Evolutionary conservation across 1,140 invertebrate species (phyloP).

Genomic region (Neocloeon triangulifer): DNA sequence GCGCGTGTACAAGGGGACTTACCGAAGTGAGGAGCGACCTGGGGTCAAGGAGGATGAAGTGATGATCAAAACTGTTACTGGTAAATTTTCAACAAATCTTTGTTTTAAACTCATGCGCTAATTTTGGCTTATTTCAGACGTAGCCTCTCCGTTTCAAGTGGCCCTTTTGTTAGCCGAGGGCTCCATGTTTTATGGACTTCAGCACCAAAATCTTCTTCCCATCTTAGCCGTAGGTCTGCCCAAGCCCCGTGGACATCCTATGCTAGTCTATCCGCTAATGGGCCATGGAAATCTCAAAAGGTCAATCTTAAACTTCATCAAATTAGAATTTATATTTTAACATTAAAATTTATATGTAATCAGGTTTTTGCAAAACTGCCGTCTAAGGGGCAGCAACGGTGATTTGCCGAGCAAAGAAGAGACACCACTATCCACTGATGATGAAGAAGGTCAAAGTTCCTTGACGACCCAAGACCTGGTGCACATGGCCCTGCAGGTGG

Average conservation of each 20-base stretch:
- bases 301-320: conserved; percentile 19
- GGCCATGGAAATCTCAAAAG: conserved; percentile 72
- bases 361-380: conserved; percentile 41
- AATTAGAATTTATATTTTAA: no score
- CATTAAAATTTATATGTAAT: no score
- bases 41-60: conserved; percentile 40
- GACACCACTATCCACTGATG: no score
- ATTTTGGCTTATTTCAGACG: conserved; percentile 29
- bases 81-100: conserved; percentile 26
- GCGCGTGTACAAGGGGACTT: conserved; percentile 52
- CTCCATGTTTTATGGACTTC: conserved; percentile 55
- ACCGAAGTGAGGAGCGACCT: no score
- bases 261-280: conserved; percentile 59
- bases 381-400: no score
- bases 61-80: conserved; percentile 64
- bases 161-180: conserved; percentile 63
- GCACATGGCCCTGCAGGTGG: conserved; percentile 69
- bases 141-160: conserved; percentile 59
- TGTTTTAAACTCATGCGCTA: neutral
- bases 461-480: conserved; percentile 67
- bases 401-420: no score
- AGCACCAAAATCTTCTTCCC: conserved; percentile 60
- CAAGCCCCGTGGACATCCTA: conserved; percentile 28
- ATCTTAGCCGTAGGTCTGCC: conserved; percentile 52
- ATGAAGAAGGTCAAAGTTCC: conserved; percentile 25